Conservation (phyloP, 2,113 vertebrate species). For the Candoia aspera region DNA sequence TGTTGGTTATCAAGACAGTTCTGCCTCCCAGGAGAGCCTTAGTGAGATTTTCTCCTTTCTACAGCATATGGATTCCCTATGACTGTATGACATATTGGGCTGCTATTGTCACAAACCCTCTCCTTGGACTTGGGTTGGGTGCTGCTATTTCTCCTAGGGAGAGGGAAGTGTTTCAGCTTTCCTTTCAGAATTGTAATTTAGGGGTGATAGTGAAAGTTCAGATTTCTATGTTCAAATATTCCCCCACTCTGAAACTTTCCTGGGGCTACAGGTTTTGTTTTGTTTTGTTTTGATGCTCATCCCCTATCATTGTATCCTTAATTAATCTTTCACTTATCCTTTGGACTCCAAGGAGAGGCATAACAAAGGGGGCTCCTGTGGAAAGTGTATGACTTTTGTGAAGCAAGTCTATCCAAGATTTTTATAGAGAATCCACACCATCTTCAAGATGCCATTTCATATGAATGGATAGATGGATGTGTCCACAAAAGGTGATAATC, state of each 20-base stretch:
- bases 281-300: not conserved
- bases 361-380: not conserved
- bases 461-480: not conserved
- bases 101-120: conserved; percentile 12
- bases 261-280: not conserved
- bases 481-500: not conserved
- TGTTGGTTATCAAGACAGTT: not conserved
- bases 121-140: conserved; percentile 16
- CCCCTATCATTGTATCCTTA: not conserved
- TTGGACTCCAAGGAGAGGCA: not conserved
- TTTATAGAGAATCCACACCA: not conserved
- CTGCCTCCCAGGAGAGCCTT: conserved; percentile 23
- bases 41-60: not conserved
- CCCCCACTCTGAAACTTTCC: not conserved
- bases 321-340: not conserved
- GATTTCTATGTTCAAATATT: not conserved
- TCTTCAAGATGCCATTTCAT: not conserved
- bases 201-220: not conserved
- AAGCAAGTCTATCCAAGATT: not conserved
- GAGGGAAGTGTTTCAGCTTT: conserved; percentile 17
- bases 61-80: not conserved
- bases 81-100: conserved; percentile 16
- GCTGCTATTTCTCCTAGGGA: conserved; percentile 6
- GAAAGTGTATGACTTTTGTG: conserved; percentile 20
- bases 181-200: not conserved